Base-by-base conservation (phyloP, 1,140 invertebrate species). In the Heliothis subflexa region DNA sequence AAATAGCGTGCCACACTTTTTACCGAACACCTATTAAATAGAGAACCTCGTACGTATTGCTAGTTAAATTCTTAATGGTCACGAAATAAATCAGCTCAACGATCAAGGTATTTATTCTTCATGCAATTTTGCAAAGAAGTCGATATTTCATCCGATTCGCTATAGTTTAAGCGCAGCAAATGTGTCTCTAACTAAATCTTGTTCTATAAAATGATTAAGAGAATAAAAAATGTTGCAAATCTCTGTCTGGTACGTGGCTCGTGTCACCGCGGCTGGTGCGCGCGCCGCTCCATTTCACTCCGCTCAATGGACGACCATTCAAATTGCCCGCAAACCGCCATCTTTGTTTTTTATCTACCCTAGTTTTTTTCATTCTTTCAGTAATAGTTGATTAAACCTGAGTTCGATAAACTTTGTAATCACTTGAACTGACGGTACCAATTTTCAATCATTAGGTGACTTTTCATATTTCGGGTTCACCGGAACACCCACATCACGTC, bases 271-370 rank as follows among this genome's bases (percentile, higher is more conserved):
- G 79, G 74, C 68, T 49, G 84, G 84, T 79, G 84, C 83, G 80
- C 82, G 85, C 83, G 80, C 74, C 90, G 89, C 87, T 91, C 85
- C 86, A 92, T 82, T 89, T 90, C 85, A 81, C 89, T 83, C 83
- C 76, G 62, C 79, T 92, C 88, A 91, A 92, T 92, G 88, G 84
- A 85, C 81, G 57, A 84, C 85, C 84, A 90, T 88, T 88, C 86
- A 90, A 89, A 92, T 93, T 89, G 83, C 83, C 85, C 85, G 78
- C 85, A 82, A 80, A 86, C 85, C 81, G 80, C 84, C 84, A 88
- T 88, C 87, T 88, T 88, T 85, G 78, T 89, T 93, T 91, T 91
- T 89, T 79, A 45, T 52, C 70, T 55, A 83, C 80, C 71, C 76
- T 81, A 79, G 77, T 85, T 89, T 89, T 40, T 87, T 88, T 83